These are phyloP conservation scores for Oreotrochilus melanogaster DNA, from an alignment of 2,113 vertebrate genomes.

Conservation along the genomic window DNA sequence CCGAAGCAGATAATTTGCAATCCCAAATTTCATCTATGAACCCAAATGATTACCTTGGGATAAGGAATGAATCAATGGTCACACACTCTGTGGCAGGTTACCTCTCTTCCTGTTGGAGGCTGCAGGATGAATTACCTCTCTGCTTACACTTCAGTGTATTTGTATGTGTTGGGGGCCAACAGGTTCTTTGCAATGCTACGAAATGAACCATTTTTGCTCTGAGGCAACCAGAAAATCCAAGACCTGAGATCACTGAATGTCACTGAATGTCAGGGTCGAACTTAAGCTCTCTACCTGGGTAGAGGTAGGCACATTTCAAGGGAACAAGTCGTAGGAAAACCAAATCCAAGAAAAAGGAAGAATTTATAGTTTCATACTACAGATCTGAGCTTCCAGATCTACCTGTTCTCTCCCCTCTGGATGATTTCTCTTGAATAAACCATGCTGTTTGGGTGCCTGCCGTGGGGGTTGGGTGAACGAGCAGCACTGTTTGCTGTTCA, in stretches of 20 bases:
- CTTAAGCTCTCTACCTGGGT: not conserved
- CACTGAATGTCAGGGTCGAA: not conserved
- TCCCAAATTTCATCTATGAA: slow-evolving; percentile 21
- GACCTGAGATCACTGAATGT: not conserved
- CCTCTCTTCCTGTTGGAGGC: not conserved
- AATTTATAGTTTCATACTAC: slow-evolving; percentile 23
- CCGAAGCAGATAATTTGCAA: not conserved
- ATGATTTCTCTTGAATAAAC: not conserved
- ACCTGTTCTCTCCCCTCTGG: not conserved
- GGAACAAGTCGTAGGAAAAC: too few species aligned
- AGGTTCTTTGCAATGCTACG: not conserved
- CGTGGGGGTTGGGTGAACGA: not conserved
- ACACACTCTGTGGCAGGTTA: not conserved
- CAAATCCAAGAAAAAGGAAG: not conserved
- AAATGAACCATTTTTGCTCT: not conserved
- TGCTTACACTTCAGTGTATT: not conserved
- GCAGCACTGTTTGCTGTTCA: slow-evolving; percentile 16
- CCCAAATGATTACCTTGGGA: not conserved
- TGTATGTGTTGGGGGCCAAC: not conserved
- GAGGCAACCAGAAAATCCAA: slow-evolving; percentile 17
- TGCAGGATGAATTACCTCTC: not conserved
- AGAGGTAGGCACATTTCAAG: not conserved
- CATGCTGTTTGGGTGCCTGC: not conserved
- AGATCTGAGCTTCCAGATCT: slow-evolving; percentile 10
- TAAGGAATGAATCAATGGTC: not conserved